phyloP scores from a whole-genome alignment of 2,113 vertebrate genomes.

The Pyxicephalus adspersus region DNA sequence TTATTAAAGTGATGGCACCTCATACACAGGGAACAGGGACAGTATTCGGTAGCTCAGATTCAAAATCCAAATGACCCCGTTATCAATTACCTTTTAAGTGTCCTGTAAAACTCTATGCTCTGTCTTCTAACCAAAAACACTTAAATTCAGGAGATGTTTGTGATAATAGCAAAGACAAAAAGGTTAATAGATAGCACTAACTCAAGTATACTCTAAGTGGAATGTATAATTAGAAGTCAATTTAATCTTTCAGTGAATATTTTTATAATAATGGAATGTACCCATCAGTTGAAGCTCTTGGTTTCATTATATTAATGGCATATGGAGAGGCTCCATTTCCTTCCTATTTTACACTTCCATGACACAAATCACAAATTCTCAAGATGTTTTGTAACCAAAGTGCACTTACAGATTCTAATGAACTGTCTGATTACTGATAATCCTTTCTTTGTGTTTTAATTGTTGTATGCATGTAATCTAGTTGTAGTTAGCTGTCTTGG shows the following conservation, averaged over 20 bases:
- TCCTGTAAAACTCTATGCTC: background rate
- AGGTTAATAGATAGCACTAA: constrained; percentile 37
- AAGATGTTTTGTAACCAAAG: constrained; percentile 28
- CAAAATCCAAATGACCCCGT: background rate
- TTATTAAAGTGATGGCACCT: background rate
- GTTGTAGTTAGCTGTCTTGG: background rate
- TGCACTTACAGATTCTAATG: constrained; percentile 12
- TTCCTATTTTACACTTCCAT: background rate
- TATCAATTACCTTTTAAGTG: constrained; percentile 6
- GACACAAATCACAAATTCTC: constrained; percentile 23
- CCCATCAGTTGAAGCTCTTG: constrained; percentile 21
- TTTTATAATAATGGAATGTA: constrained; percentile 16
- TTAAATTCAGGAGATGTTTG: constrained; percentile 3
- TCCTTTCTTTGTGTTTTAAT: background rate
- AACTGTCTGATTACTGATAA: background rate
- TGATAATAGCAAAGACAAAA: constrained; percentile 31
- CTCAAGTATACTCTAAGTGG: constrained; percentile 37
- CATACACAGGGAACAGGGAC: background rate
- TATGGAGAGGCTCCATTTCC: constrained; percentile 11
- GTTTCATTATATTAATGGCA: constrained; percentile 30
- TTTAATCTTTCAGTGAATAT: constrained; percentile 33
- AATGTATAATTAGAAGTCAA: constrained; percentile 33
- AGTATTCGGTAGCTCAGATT: background rate
- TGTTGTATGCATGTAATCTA: background rate
- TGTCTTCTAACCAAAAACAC: background rate